Base-by-base conservation (phyloP, 2,113 vertebrate species). In the Coryphaenoides rupestris region DNA sequence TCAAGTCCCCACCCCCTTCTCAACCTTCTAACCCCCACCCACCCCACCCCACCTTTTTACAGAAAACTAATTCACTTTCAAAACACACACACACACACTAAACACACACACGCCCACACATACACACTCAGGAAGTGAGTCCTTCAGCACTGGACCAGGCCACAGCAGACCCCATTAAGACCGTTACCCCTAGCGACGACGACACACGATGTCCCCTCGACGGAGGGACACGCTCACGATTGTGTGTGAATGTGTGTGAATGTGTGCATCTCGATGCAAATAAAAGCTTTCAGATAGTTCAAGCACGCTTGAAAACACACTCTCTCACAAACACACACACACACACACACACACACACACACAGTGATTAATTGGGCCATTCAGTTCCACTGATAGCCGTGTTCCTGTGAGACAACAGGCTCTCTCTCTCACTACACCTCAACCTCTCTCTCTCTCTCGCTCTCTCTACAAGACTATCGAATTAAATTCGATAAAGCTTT, bases 381-480 rank as follows among this genome's bases (percentile, higher is more conserved):
- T 55, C 54, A 55, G 54, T 21, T 14, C 19, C 54, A 22, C 19
- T 55, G 54, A 55, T 55, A 21, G 54, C 54, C 10, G 54, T 55
- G 54, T 22, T 55, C 54, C 54, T 55, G 19, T 21, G 54, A 55
- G 54, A 55, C 52, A 53, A 53, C 52, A 19, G n/a, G 19, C 17
- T 53, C n/a, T 53, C 52, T 21, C 19, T n/a, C 52, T n/a, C 17
- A 53, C 50, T 21, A 4, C 53, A 22, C n/a, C 53, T 21, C 19
- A 21, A 21, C 53, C 53, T 55, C 2, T 61, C 71, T 63, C 57
- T 52, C 62, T 59, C 40, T 21, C 7, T 60, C 55, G 17, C 16
- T 70, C 66, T 64, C 68, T 58, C 76, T 60, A 26, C 24, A 3
- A 26, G 24, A 26, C 24, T 26, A n/a, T n/a, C 40, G 2, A 2